Evolutionary conservation across 2,113 vertebrate species (phyloP).

Genomic region (Chionodraco myersi): DNA sequence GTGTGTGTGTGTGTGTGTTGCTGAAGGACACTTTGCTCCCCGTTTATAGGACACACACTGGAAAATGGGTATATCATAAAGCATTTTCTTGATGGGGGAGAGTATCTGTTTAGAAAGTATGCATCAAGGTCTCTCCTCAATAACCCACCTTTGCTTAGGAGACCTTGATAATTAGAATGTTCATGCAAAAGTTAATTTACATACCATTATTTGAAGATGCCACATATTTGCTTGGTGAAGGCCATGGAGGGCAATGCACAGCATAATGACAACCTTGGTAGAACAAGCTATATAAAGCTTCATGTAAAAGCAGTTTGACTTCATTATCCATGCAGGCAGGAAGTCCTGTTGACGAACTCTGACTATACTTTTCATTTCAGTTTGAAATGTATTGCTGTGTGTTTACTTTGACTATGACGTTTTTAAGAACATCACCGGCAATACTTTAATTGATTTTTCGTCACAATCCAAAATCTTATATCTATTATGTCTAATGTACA

Average conservation of each 20-base stretch:
- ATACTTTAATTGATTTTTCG: not conserved
- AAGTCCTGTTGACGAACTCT: not conserved
- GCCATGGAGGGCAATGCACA: not conserved
- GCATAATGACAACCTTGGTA: constrained; percentile 27
- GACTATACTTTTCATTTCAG: not conserved
- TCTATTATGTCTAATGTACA: not conserved
- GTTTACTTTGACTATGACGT: not conserved
- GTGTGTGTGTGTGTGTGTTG: not conserved
- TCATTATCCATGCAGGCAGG: not conserved
- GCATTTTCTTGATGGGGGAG: not conserved
- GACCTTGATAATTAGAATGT: constrained; percentile 14
- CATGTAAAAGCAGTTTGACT: not conserved
- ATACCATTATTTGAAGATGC: constrained; percentile 30
- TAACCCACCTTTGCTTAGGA: constrained; percentile 23
- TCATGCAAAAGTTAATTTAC: constrained; percentile 27
- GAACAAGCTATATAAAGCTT: constrained; percentile 3
- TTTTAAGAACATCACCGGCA: not conserved
- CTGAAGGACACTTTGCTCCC: constrained; percentile 26
- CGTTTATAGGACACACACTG: not conserved
- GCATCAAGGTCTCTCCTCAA: constrained; percentile 25
- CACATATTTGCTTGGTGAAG: constrained; percentile 16
- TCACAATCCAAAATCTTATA: too few relatives aligned
- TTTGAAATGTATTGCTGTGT: not conserved
- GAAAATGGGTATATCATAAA: not conserved
- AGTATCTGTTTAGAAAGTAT: constrained; percentile 31